A percentile compares a stretch with the other conserved stretches of the same genome.
phyloP scores from a whole-genome alignment of 2,113 vertebrate genomes.

The Eudorcas thomsonii region DNA sequence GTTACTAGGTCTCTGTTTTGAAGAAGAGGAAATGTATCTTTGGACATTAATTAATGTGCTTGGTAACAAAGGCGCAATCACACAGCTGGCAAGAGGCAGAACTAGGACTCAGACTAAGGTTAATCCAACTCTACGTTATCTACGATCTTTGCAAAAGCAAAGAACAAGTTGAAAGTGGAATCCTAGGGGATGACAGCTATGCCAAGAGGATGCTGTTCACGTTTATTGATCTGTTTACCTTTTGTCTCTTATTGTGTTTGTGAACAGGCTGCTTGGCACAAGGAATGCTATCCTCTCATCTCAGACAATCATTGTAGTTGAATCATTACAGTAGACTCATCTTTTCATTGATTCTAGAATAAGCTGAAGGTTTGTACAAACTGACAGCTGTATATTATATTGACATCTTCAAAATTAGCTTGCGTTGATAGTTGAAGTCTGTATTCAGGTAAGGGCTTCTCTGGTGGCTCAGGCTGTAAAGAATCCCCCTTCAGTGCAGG shows the following conservation, averaged over 20 bases:
- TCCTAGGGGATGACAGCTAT: neutral
- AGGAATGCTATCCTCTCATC: neutral
- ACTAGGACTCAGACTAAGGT: neutral
- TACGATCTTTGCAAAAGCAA: neutral
- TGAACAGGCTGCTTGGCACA: neutral
- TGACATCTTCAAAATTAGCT: neutral
- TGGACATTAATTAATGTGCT: neutral
- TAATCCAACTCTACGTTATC: neutral
- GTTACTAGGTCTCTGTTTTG: neutral
- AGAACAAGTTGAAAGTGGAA: neutral
- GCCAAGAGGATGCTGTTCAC: neutral
- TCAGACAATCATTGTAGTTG: neutral
- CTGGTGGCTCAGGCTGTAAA: neutral
- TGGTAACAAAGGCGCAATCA: neutral
- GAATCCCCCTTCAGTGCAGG: neutral
- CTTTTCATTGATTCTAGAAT: neutral
- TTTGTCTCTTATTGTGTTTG: neutral
- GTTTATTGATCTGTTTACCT: neutral
- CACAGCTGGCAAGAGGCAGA: neutral
- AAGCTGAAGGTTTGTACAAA: neutral
- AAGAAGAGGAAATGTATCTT: neutral
- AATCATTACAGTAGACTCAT: neutral
- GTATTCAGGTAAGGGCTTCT: neutral
- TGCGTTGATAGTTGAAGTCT: neutral
- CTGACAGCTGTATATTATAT: neutral